Percentiles rank a stretch among this genome's conserved stretches.
Evolutionary conservation across 2,113 vertebrate genomes (phyloP).

Genomic region (Crotalus helleri): DNA sequence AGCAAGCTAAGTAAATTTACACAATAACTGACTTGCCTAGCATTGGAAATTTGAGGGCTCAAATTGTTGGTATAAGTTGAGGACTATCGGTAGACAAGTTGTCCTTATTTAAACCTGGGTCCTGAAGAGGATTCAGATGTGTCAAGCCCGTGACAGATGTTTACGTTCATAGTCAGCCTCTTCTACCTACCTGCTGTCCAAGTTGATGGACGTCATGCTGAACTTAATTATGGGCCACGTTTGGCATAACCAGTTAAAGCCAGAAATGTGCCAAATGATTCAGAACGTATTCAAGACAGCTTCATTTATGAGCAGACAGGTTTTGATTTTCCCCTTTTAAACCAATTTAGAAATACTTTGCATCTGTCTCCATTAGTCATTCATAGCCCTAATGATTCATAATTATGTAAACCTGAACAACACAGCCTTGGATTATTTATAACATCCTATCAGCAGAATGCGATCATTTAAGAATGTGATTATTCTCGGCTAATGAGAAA

Average conservation of each 20-base stretch:
- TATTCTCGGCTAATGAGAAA: slow-evolving; percentile 37
- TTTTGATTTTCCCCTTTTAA: slow-evolving; percentile 38
- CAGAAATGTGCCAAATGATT: slow-evolving; percentile 55
- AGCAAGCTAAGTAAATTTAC: background rate
- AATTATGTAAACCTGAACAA: slow-evolving; percentile 40
- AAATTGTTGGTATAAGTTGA: background rate
- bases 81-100: background rate
- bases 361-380: slow-evolving; percentile 51
- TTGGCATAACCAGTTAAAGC: slow-evolving; percentile 45
- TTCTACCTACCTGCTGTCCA: background rate
- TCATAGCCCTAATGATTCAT: slow-evolving; percentile 52
- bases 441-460: slow-evolving; percentile 34
- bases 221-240: slow-evolving; percentile 60
- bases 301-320: slow-evolving; percentile 60
- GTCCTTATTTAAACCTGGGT: background rate
- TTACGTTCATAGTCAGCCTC: background rate
- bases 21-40: background rate
- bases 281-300: slow-evolving; percentile 64
- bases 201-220: slow-evolving; percentile 51
- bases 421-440: slow-evolving; percentile 35
- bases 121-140: background rate
- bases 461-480: slow-evolving; percentile 13
- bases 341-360: slow-evolving; percentile 55
- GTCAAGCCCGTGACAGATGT: background rate
- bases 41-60: background rate